Base-by-base conservation (phyloP, 2,888 invertebrate species). In the Iphiclides podalirius region DNA sequence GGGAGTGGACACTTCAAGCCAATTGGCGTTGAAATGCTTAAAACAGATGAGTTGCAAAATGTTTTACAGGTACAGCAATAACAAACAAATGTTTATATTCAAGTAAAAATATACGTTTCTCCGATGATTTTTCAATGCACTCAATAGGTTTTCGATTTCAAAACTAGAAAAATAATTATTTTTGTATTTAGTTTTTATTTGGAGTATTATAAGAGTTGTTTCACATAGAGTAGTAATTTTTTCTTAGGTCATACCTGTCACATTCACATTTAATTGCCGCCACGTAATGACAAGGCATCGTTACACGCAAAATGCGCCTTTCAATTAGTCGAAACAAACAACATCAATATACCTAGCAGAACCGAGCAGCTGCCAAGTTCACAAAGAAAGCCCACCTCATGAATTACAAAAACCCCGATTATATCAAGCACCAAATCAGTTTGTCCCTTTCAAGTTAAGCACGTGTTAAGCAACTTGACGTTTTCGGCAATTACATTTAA, bases 401-500 rank as follows among this genome's bases (percentile, higher is more conserved):
- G 34, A 43, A 35, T 35, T 23, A 43, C 35, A 43, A 20, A 31
- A 17, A 34, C 23, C 42, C 14, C 34, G 34, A 43, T 43, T 20
- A 9, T 43, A 43, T 43, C 42, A 9, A 12, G 23, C 34, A 23
- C 23, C 14, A 43, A 43, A 35, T 43, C 42, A 20, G 42, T 43
- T 43, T 35, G 17, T 35, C 42, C 35, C 35, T 43, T 34, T 34
- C n/a, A 43, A 35, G 35, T 23, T 43, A 34, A 43, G 34, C 42
- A 35, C 34, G 34, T 35, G 34, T 43, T 43, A 35, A 35, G 35
- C 31, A 41, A 41, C n/a, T 31, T 41, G 36, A 41, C 36, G 41
- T 40, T 40, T 47, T 35, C 28, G 20, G 31, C 37, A 37, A 48
- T 48, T 48, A 37, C 17, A 17, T 37, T n/a, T 15, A 42, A 48